These are phyloP conservation scores for Eumerus sabulonum DNA, from an alignment of 2,888 invertebrate genomes.

Conservation along the genomic window DNA sequence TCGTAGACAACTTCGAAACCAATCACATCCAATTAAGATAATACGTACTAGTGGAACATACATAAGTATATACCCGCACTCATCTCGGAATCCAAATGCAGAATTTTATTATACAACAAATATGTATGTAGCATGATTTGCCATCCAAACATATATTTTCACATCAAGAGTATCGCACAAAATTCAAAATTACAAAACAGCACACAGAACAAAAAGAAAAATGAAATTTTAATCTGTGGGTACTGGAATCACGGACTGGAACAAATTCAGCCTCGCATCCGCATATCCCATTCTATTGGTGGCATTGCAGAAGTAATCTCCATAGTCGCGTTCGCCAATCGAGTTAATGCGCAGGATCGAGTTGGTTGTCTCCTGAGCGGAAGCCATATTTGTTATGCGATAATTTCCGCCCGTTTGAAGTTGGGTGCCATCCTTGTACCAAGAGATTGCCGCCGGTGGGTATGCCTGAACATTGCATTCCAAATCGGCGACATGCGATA, in stretches of 20 bases:
- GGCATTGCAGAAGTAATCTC: slow-evolving; percentile 78
- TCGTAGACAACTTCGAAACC: too few species aligned
- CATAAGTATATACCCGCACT: not conserved
- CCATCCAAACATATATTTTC: slow-evolving; percentile 9
- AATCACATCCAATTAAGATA: too few species aligned
- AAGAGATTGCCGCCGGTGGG: slow-evolving; percentile 77
- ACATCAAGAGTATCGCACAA: slow-evolving; percentile 14
- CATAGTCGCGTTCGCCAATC: slow-evolving; percentile 75
- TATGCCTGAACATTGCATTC: slow-evolving; percentile 77
- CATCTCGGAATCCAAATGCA: slow-evolving; percentile 14
- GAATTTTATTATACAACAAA: slow-evolving; percentile 40
- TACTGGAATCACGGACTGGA: slow-evolving; percentile 76
- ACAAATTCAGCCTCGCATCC: slow-evolving; percentile 77
- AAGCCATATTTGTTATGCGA: slow-evolving; percentile 76
- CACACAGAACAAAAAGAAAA: too few species aligned
- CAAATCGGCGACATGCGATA: slow-evolving; percentile 74
- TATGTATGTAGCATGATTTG: slow-evolving; percentile 32
- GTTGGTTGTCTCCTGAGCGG: slow-evolving; percentile 76
- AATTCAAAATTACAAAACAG: slow-evolving; percentile 6
- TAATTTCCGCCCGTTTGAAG: slow-evolving; percentile 73
- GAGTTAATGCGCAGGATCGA: slow-evolving; percentile 76
- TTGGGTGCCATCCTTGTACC: slow-evolving; percentile 74
- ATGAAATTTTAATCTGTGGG: slow-evolving; percentile 67
- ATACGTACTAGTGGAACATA: not conserved
- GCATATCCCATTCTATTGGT: slow-evolving; percentile 77